Evolutionary conservation across 2,797 vertebrate species (phyloP), one percentile per base, ranked within the genome.

Genomic region (Tokudaia muenninki): DNA sequence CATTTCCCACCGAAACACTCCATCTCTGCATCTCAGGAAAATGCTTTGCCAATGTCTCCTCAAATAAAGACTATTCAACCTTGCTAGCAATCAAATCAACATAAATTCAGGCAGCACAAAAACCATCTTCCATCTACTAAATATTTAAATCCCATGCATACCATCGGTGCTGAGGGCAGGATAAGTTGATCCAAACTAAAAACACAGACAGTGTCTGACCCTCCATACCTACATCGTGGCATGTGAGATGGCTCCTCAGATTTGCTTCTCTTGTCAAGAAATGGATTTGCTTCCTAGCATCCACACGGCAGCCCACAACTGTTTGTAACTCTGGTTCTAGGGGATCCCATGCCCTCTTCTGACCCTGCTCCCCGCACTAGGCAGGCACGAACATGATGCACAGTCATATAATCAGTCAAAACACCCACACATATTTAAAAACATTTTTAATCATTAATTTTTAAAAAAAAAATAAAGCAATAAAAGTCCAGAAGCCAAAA

Each of bases 81-180:
- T 87, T 57, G 21, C 81, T 91, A 57, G 57, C 16, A 86, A 87
- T 67, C 37, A 94, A 77, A 88, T 78, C 7, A 31, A 86, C 41
- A 22, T 24, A 95, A 92, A 94, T 88, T 82, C 47, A 96, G 94
- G 61, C 78, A 94, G 77, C 72, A 90, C 26, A 91, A 94, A 91
- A 75, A 86, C 10, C 44, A 82, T 41, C 87, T 81, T 83, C 29
- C 74, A 94, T 16, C 61, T 65, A 78, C 29, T 63, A 92, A 93
- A 78, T 63, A 94, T 82, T 88, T 90, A 75, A 96, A 94, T 17
- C 87, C 59, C 8, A 63, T n/a, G 65, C 19, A 37, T 34, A n/a
- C 10, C 8, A 80, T 70, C 0, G 79, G 59, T 77, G 52, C 91
- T 78, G 65, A 89, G 31, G 70, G 83, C 24, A 88, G 78, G 26